Evolutionary conservation across 2,888 invertebrate species (phyloP).

Genomic region (Gastrophysa polygoni): DNA sequence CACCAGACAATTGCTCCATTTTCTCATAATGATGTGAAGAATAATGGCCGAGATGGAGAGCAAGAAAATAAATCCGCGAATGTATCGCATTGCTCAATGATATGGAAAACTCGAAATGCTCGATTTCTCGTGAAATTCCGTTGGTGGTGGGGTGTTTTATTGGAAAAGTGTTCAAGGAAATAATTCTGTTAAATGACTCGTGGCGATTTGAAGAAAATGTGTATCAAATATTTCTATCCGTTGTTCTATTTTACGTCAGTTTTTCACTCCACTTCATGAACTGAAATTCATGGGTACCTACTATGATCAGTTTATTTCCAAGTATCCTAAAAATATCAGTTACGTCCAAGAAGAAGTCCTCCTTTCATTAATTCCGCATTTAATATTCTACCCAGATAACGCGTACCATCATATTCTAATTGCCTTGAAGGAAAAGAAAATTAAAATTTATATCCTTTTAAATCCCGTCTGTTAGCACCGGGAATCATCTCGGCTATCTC

Average conservation of each 20-base stretch:
- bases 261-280: too few relatives aligned
- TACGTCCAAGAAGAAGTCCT: slow-evolving; percentile 5
- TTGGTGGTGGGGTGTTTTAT: slow-evolving; percentile 3
- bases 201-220: too few relatives aligned
- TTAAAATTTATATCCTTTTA: slow-evolving; percentile 57
- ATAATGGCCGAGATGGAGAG: slow-evolving; percentile 1
- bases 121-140: slow-evolving; percentile 3
- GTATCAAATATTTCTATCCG: too few relatives aligned
- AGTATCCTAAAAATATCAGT: background rate
- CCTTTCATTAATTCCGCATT: slow-evolving; percentile 23
- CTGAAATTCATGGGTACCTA: too few relatives aligned
- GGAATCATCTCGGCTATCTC: slow-evolving; percentile 48
- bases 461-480: slow-evolving; percentile 46
- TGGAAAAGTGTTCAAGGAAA: background rate
- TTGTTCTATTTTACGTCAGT: too few relatives aligned
- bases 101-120: slow-evolving; percentile 10
- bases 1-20: too few relatives aligned
- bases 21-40: slow-evolving; percentile 10
- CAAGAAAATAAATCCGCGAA: slow-evolving; percentile 4
- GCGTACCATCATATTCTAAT: slow-evolving; percentile 42
- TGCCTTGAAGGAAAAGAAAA: slow-evolving; percentile 53
- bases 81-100: slow-evolving; percentile 12
- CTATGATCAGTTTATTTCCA: background rate
- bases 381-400: slow-evolving; percentile 22
- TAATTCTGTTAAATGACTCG: too few relatives aligned